Evolutionary conservation across 2,797 vertebrate species (phyloP).

Genomic region (Sebastes minor): DNA sequence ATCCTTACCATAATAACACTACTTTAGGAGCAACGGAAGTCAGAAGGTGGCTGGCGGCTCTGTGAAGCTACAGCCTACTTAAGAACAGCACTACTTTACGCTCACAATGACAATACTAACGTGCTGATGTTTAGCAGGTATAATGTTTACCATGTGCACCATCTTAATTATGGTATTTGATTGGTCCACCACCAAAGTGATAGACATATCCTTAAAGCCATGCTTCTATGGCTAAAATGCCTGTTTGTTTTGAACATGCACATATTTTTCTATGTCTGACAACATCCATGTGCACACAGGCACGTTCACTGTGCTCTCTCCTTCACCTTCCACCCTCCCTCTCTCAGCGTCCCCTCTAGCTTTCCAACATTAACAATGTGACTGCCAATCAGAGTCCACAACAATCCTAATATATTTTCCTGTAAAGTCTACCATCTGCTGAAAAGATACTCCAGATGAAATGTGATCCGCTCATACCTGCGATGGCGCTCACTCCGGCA

Average conservation of each 20-base stretch:
- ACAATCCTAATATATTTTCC: constrained; percentile 39
- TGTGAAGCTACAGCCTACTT: no score
- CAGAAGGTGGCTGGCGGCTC: background rate
- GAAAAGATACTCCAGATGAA: constrained; percentile 45
- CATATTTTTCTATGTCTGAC: background rate
- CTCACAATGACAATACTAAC: background rate
- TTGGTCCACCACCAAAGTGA: background rate
- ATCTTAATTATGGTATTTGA: background rate
- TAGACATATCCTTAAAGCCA: background rate
- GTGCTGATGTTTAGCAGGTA: background rate
- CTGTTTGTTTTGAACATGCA: background rate
- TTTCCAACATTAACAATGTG: constrained; percentile 39
- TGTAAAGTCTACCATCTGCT: constrained; percentile 54
- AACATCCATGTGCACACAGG: background rate
- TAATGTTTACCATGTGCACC: no score
- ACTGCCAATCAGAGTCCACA: constrained; percentile 33
- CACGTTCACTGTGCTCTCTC: background rate
- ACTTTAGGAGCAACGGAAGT: no score
- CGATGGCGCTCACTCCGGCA: constrained; percentile 24
- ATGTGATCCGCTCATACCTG: constrained; percentile 47
- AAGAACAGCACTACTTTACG: background rate
- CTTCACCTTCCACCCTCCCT: constrained; percentile 1
- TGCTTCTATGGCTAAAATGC: background rate
- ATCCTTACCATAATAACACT: no score
- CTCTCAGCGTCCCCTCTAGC: background rate